These are phyloP conservation scores for Bambusicola thoracicus DNA, from an alignment of 2,113 vertebrate species.

Conservation along the genomic window DNA sequence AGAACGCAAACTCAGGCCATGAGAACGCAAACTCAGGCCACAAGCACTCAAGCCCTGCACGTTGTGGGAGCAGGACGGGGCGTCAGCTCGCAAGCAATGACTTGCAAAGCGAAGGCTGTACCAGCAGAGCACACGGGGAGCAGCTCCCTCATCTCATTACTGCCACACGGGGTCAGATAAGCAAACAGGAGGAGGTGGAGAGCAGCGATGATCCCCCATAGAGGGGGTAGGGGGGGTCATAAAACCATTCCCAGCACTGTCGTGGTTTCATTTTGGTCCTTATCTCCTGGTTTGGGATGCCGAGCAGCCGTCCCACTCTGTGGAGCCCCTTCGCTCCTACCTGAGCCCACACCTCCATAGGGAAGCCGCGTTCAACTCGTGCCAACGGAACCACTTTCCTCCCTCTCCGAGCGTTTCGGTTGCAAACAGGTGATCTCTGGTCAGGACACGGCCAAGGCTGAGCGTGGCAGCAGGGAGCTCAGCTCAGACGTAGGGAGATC, in stretches of 20 bases:
- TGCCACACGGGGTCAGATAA: background rate
- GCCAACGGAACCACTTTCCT: rapidly evolving
- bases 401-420: background rate
- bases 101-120: background rate
- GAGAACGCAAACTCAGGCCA: too few species aligned
- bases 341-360: too few species aligned
- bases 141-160: background rate
- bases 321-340: background rate
- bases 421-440: too few species aligned
- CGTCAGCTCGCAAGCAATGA: background rate
- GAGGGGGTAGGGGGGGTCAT: too few species aligned
- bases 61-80: background rate
- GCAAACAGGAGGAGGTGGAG: background rate
- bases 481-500: too few species aligned
- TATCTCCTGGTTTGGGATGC: background rate
- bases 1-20: too few species aligned
- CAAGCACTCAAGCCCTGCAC: too few species aligned
- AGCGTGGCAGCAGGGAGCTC: too few species aligned
- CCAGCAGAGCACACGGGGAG: background rate
- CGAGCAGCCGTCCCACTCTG: rapidly evolving
- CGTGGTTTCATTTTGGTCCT: background rate
- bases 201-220: background rate
- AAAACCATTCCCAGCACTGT: background rate
- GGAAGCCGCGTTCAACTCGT: too few species aligned
- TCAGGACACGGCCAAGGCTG: too few species aligned